Conservation (phyloP, 2,113 vertebrate genomes). For the Castor canadensis region DNA sequence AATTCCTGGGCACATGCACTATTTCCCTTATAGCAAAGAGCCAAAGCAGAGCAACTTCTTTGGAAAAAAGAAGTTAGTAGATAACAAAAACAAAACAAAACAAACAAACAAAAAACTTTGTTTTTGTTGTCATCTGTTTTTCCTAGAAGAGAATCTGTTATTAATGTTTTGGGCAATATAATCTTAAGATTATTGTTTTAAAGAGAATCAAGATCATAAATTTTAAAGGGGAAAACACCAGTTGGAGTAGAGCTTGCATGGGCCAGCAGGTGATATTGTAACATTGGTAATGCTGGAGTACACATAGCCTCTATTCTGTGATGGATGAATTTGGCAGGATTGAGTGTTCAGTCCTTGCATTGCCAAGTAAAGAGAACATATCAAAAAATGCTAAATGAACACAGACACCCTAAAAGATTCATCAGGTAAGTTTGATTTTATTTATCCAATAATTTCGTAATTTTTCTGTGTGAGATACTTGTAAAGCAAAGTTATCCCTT, state of each 20-base stretch:
- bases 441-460: neutral
- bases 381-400: neutral
- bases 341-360: neutral
- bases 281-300: neutral
- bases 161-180: neutral
- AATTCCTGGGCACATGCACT: neutral
- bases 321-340: neutral
- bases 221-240: neutral
- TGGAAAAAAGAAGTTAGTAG: neutral
- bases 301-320: neutral
- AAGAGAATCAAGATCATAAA: neutral
- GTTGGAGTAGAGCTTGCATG: too few species aligned
- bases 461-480: neutral
- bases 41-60: neutral
- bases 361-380: neutral
- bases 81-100: neutral
- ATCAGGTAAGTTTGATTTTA: neutral
- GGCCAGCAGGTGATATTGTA: neutral
- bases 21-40: neutral
- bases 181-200: neutral
- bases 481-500: neutral
- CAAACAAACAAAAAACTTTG: too few species aligned
- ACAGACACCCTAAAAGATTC: neutral
- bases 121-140: neutral
- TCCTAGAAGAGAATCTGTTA: neutral